Base-by-base conservation (phyloP, 2,113 vertebrate species). In the Tragelaphus imberbis region DNA sequence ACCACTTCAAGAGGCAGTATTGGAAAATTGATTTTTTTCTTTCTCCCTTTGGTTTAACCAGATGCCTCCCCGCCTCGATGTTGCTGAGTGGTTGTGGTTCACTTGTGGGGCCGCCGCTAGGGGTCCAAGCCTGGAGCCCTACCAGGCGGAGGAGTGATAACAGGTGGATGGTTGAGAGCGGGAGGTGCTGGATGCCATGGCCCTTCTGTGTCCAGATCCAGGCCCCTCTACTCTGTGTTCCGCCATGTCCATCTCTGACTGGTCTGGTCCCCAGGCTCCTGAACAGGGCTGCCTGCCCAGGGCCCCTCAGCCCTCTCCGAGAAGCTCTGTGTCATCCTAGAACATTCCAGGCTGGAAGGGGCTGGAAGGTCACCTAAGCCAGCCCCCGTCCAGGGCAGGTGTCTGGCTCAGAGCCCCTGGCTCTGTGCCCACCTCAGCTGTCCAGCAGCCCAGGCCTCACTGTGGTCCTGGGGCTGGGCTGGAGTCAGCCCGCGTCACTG, bases 71-170 rank as follows among this genome's bases (percentile, higher is more conserved):
- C 0, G 8, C 79, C 40, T 59, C 7, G 15, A 36, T 47, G 33
- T 9, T 0, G 0, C 15, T 1, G 2, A 11, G 13, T 1, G 0
- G 0, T 2, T 7, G 65, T 6, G 1, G 0, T 19, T 14, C 4
- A 5, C 80, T 58, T 23, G 2, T 0, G 0, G 36, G 36, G 7
- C 44, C 1, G 5, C 40, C 10, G 2, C 28, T 0, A 40, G 14
- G 7, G 1, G 13, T 11, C 21, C 6, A 0, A 23, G 23, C 25
- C 10, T 15, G 47, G 81, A 82, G 30, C 23, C 40, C 28, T 21
- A 2, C 23, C 13, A 1, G 4, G 30, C 0, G 1, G 30, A 2
- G 2, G 15, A 7, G 0, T 6, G 28, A 15, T 25, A 15, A 0
- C 0, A 19, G 27, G 7, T 0, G 1, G 30, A 3, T 15, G 21